These are phyloP conservation scores for Syngnathoides biaculeatus DNA, from an alignment of 2,113 vertebrate species.

Conservation along the genomic window DNA sequence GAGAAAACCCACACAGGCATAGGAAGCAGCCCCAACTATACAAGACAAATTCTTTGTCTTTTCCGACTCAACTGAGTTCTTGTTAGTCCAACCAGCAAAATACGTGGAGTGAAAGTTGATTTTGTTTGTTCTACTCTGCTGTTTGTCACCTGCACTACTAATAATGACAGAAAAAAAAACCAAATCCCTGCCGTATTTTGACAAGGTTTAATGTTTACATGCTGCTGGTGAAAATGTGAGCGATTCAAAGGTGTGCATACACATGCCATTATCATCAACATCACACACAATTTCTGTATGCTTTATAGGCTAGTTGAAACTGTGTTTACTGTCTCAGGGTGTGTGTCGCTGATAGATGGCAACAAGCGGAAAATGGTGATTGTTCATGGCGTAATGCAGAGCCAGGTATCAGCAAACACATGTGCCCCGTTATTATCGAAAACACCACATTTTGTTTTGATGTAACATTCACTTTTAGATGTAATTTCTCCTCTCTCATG, in stretches of 20 bases:
- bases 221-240: conserved; percentile 25
- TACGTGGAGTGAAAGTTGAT: neutral
- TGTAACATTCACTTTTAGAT: conserved; percentile 55
- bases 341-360: conserved; percentile 52
- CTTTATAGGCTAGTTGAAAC: conserved; percentile 29
- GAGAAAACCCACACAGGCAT: too few species aligned
- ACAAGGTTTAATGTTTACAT: conserved; percentile 16
- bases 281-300: conserved; percentile 35
- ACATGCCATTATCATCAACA: conserved; percentile 22
- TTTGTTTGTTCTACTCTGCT: conserved; percentile 3
- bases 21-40: too few species aligned
- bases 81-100: neutral
- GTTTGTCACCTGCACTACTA: neutral
- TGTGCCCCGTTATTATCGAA: conserved; percentile 66
- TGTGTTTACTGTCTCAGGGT: conserved; percentile 48
- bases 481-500: conserved; percentile 13
- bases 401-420: conserved; percentile 60
- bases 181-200: conserved; percentile 30
- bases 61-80: neutral
- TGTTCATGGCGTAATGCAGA: conserved; percentile 53
- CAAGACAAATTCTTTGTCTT: too few species aligned
- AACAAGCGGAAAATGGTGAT: conserved; percentile 53
- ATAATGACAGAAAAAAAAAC: conserved; percentile 14
- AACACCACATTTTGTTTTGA: conserved; percentile 61
- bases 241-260: conserved; percentile 15